phyloP scores from a whole-genome alignment of 2,888 invertebrate genomes.

The Lasioglossum oenotherae region DNA sequence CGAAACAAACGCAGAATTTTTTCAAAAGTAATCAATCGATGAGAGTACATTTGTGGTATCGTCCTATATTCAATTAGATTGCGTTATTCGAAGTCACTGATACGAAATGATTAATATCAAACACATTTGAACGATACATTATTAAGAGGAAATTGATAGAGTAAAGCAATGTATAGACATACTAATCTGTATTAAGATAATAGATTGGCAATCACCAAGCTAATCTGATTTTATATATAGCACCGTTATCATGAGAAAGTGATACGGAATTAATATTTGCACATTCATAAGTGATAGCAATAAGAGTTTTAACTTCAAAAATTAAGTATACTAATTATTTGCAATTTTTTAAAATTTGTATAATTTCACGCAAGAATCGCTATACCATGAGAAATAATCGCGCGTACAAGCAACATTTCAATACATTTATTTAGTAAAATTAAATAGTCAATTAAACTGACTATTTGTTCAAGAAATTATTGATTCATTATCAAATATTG shows the following conservation, averaged over 20 bases:
- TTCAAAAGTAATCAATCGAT: background rate
- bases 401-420: background rate
- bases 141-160: background rate
- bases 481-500: background rate
- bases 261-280: background rate
- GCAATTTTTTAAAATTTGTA: background rate
- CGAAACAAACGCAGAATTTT: background rate
- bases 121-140: background rate
- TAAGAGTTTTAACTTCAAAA: background rate
- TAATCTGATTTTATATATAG: background rate
- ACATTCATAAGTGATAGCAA: background rate
- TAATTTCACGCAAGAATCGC: background rate
- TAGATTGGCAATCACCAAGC: background rate
- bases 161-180: background rate
- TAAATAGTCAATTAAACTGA: too few species aligned
- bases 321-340: background rate
- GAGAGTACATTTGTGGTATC: background rate
- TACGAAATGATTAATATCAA: background rate
- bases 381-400: background rate
- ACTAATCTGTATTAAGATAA: background rate
- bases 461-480: background rate
- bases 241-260: background rate
- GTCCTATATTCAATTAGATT: too few species aligned
- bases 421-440: background rate
- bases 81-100: background rate